Evolutionary conservation across 2,797 vertebrate species (phyloP), one percentile per base, ranked within the genome.

Genomic region (Vultur gryphus): DNA sequence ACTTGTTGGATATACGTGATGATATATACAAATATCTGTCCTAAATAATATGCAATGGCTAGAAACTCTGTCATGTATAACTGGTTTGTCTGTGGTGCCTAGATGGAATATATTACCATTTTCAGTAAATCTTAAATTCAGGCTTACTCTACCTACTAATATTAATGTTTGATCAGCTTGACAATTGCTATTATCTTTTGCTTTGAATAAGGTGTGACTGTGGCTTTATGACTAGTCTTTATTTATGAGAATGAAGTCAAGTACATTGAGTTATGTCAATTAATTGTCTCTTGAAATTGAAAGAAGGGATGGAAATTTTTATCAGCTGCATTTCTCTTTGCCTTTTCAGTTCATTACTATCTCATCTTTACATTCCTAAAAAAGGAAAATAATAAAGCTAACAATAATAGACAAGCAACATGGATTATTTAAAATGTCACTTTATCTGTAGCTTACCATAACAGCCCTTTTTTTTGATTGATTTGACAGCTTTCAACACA

Each of bases 401-500:
- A 95, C 70, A 33, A 78, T 93, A 95, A 70, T 41, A 95, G 94
- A 96, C 87, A 95, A 85, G 85, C 81, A 92, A 87, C 78, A 92
- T 35, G 67, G 77, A 85, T 97, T 92, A 91, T 95, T 54, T 90
- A 96, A 97, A 93, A 79, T 94, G 91, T 96, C 95, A 97, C 86
- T 94, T 90, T 64, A 79, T 93, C 91, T 96, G 44, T 54, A 86
- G 83, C 41, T 96, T 89, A 69, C 61, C 54, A 11, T 87, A 79
- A 75, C 81, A 84, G 41, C 24, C 61, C 39, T 37, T 51, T 77
- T 83, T 93, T 43, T 81, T 73, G 54, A 92, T 82, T 80, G 93
- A 62, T 97, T 78, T 96, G 80, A 93, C 84, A 88, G 21, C 75
- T 90, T 97, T 97, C 83, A 92, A 70, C 13, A 29, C 10, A 83